Percentiles rank a stretch among this genome's conserved stretches.
These are phyloP conservation scores for Sminthurides bifidus DNA, from an alignment of 1,140 invertebrate species.

Conservation along the genomic window DNA sequence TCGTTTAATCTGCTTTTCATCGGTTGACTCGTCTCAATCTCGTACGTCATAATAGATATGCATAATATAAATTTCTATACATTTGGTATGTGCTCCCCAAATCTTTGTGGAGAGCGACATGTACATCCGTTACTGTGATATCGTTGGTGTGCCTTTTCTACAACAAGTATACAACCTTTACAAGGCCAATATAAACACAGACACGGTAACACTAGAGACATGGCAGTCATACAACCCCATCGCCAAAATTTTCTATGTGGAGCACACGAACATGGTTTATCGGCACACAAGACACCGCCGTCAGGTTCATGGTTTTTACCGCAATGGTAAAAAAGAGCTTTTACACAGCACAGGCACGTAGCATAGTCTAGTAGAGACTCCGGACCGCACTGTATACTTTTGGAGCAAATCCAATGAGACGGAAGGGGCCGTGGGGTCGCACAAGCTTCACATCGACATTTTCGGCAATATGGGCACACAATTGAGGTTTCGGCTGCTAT, in stretches of 20 bases:
- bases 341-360: constrained; percentile 85
- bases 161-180: constrained; percentile 59
- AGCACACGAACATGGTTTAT: constrained; percentile 74
- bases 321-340: constrained; percentile 84
- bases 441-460: constrained; percentile 76
- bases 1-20: no score
- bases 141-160: constrained; percentile 67
- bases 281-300: constrained; percentile 53
- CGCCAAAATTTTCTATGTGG: constrained; percentile 54
- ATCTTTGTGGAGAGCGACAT: constrained; percentile 39
- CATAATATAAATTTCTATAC: no score
- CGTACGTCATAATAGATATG: no score
- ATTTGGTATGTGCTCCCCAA: no score
- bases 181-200: constrained; percentile 85
- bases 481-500: constrained; percentile 46
- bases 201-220: constrained; percentile 71
- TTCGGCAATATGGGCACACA: constrained; percentile 69
- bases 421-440: constrained; percentile 68
- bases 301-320: constrained; percentile 56
- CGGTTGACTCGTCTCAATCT: no score
- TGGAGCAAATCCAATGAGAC: constrained; percentile 72
- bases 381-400: constrained; percentile 71
- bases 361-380: constrained; percentile 74
- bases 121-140: constrained; percentile 57
- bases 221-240: constrained; percentile 70